These are phyloP conservation scores for Alouatta caraya DNA, from an alignment of 2,797 vertebrate genomes.

Conservation along the genomic window DNA sequence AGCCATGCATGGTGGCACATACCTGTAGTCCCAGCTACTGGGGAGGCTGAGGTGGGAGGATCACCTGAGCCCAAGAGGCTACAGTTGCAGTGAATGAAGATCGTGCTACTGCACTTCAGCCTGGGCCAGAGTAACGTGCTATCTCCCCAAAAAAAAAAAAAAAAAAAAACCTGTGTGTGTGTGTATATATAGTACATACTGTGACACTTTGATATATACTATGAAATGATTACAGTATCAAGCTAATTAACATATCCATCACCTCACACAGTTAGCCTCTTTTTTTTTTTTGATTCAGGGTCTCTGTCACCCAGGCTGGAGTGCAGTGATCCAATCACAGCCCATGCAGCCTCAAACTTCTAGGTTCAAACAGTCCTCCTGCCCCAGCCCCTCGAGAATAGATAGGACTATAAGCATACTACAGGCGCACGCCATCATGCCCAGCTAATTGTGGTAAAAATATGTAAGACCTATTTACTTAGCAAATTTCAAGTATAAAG, in stretches of 20 bases:
- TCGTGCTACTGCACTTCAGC: background rate
- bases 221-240: background rate
- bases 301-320: background rate
- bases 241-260: background rate
- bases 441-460: background rate
- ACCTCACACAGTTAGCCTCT: background rate
- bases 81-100: background rate
- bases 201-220: background rate
- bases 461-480: background rate
- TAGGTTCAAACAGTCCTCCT: background rate
- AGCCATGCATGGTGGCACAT: background rate
- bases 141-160: background rate
- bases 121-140: background rate
- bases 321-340: background rate
- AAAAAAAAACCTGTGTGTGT: background rate
- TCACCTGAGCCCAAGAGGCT: background rate
- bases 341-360: background rate
- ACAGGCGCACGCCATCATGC: background rate
- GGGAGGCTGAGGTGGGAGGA: background rate
- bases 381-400: background rate
- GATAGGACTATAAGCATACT: background rate
- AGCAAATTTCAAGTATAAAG: background rate
- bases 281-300: background rate
- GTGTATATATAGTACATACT: background rate
- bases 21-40: background rate